phyloP scores from a whole-genome alignment of 2,113 vertebrate species.

The Tauraco erythrolophus region DNA sequence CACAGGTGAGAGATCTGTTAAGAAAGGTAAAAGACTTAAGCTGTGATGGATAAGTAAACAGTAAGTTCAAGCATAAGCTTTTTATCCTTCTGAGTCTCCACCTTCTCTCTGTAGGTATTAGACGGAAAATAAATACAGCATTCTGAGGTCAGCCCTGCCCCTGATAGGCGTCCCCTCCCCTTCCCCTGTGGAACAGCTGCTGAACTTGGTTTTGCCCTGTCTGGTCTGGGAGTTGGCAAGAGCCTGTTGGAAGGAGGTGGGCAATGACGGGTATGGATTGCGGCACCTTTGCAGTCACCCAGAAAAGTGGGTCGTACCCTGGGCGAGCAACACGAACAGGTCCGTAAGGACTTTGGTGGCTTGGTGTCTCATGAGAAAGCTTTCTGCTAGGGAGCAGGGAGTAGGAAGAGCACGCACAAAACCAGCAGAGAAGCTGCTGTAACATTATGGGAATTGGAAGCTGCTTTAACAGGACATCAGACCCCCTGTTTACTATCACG shows the following conservation, averaged over 20 bases:
- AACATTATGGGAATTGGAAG: conserved; percentile 86
- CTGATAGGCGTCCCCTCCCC: background rate
- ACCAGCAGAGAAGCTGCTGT: background rate
- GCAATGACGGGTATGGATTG: background rate
- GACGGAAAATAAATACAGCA: conserved; percentile 8
- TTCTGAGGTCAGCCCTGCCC: conserved; percentile 19
- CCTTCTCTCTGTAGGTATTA: conserved; percentile 45
- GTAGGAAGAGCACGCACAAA: background rate
- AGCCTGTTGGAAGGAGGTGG: background rate
- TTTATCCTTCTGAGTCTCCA: conserved; percentile 42
- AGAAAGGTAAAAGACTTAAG: conserved; percentile 17
- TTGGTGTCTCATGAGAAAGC: background rate
- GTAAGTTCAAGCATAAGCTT: conserved; percentile 20
- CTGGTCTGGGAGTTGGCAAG: background rate
- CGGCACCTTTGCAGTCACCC: background rate
- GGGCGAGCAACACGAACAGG: background rate
- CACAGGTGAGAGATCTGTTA: background rate
- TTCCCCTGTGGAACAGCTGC: background rate
- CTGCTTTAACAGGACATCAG: conserved; percentile 86
- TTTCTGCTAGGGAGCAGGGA: background rate
- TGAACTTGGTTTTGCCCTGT: background rate
- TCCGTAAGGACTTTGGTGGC: background rate
- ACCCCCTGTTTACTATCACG: conserved; percentile 88
- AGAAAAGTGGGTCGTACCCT: background rate
- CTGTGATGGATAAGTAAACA: conserved; percentile 15